Base-by-base conservation (phyloP, 1,140 invertebrate genomes). In the Caenorhabditis inopinata region DNA sequence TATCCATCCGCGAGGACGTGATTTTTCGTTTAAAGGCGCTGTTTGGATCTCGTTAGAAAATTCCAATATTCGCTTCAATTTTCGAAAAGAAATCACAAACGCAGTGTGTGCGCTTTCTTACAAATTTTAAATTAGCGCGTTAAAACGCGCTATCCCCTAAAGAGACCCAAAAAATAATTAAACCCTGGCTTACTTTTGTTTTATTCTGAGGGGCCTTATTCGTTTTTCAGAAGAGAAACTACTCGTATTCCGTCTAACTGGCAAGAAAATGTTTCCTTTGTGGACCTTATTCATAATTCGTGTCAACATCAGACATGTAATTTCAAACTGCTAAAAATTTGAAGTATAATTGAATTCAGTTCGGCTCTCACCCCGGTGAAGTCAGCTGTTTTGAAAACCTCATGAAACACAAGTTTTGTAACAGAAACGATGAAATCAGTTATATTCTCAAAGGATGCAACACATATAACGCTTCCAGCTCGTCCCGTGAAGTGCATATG, bases 401-500 rank as follows among this genome's bases (percentile, higher is more conserved):
- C 58, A 68, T 68, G 58, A 42, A 68, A 68, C 5, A 68, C 58
- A 18, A 68, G 58, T 29, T 68, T 68, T 2, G 58, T 68, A 2
- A 68, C 58, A 2, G 58, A 23, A 21, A 68, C 58, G 27, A 68
- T 42, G 58, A 68, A 68, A 38, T 68, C 58, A 4, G 58, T 68
- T n/a, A 68, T 68, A n/a, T 68, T 21, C 12, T 68, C 58, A 42
- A 68, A 68, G 3, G 58, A 68, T 68, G 58, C 58, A 6, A 68
- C 58, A 42, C 58, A 68, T 3, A 68, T 16, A 68, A 68, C 58
- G 38, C 58, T 68, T 68, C 58, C 58, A 68, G 58, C 58, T 68
- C 32, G 27, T 68, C 32, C 58, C n/a, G 35, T 68, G 32, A 68
- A 68, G 38, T 68, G 58, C 58, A 68, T 68, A 68, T 68, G 58